These are phyloP conservation scores for Danaus plexippus DNA, from an alignment of 1,140 invertebrate species.

Conservation along the genomic window DNA sequence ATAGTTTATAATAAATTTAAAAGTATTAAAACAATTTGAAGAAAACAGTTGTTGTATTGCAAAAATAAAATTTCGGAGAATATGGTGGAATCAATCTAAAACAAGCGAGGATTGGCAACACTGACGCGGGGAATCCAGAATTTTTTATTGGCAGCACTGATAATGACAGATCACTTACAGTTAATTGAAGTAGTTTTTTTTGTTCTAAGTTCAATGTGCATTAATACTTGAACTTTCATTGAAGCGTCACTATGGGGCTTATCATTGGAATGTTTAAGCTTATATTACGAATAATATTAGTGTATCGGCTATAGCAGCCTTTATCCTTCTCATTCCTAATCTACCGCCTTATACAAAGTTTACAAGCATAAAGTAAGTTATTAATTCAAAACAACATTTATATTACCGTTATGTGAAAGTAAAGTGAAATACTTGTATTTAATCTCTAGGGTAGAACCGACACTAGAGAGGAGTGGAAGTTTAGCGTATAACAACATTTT, in stretches of 20 bases:
- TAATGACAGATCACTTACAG: constrained; percentile 3
- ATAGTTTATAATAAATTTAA: no score
- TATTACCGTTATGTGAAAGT: constrained; percentile 23
- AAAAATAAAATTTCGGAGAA: no score
- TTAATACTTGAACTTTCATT: constrained; percentile 8
- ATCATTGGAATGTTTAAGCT: constrained; percentile 38
- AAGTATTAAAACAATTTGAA: no score
- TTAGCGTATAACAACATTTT: constrained; percentile 76
- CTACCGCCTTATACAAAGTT: constrained; percentile 60
- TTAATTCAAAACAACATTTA: constrained; percentile 19
- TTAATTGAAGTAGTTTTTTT: constrained; percentile 1
- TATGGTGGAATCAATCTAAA: no score
- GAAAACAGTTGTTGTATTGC: no score
- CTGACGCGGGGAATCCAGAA: background rate
- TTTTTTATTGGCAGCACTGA: background rate
- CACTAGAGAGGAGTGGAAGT: constrained; percentile 70
- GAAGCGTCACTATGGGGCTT: constrained; percentile 40
- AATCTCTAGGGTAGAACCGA: constrained; percentile 70
- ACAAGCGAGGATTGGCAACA: no score
- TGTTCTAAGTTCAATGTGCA: constrained; percentile 9
- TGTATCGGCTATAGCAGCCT: constrained; percentile 30
- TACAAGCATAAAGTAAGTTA: constrained; percentile 52
- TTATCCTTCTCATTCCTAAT: constrained; percentile 54
- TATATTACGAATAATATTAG: constrained; percentile 39
- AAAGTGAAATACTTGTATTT: constrained; percentile 14